Conservation (phyloP, 2,888 invertebrate species). For the Orchesella flavescens region DNA sequence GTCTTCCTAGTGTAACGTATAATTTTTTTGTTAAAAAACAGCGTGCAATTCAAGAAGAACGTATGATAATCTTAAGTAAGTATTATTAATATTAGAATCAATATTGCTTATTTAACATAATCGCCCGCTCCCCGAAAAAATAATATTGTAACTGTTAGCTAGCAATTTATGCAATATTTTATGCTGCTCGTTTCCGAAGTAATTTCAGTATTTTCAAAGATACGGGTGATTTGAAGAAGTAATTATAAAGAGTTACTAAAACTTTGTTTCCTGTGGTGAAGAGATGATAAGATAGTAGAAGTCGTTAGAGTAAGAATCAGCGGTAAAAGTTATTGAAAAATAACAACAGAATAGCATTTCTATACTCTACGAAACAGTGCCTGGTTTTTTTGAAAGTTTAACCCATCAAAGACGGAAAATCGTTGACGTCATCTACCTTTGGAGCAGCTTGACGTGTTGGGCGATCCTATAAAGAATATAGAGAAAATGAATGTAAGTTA, state of each 20-base stretch:
- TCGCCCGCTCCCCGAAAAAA: not conserved
- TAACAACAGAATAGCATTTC: constrained; percentile 26
- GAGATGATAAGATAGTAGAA: constrained; percentile 22
- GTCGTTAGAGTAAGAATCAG: constrained; percentile 49
- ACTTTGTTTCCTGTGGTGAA: not conserved
- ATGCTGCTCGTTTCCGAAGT: not conserved
- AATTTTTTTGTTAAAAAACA: constrained; percentile 45
- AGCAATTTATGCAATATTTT: not conserved
- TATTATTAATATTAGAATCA: not conserved
- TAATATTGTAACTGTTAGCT: constrained; percentile 1
- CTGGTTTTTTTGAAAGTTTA: constrained; percentile 47
- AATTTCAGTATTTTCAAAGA: constrained; percentile 7
- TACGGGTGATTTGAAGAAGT: constrained; percentile 30
- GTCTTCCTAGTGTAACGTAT: not conserved
- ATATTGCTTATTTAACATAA: not conserved
- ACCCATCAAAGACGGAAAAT: constrained; percentile 88
- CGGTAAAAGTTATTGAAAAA: constrained; percentile 20
- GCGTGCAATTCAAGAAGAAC: constrained; percentile 57
- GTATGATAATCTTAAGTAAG: not conserved
- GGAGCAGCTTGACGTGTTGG: constrained; percentile 77
- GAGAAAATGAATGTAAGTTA: constrained; percentile 17
- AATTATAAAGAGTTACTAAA: constrained; percentile 34
- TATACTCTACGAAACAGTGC: constrained; percentile 50
- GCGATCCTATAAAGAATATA: constrained; percentile 68
- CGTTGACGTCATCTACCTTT: constrained; percentile 95